A percentile compares a stretch with the other conserved stretches of the same genome.
phyloP scores from a whole-genome alignment of 64 coral and sea anemone genomes.

The Astreopora myriophthalma region DNA sequence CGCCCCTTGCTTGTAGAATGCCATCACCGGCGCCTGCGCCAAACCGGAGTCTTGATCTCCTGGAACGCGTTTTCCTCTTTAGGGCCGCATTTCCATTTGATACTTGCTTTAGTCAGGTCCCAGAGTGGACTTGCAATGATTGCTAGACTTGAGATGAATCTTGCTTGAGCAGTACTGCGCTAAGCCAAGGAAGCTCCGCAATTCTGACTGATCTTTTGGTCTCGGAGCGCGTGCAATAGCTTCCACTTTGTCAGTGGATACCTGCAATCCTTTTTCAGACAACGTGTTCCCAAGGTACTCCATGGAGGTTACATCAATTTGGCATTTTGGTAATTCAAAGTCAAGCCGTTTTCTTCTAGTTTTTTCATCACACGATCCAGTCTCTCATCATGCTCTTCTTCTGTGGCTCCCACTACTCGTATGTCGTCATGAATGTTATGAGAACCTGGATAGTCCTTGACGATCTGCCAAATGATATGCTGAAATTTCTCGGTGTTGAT shows the following conservation, averaged over 20 bases:
- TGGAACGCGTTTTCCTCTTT: slow-evolving; percentile 14
- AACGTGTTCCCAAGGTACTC: slow-evolving; percentile 12
- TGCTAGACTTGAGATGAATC: slow-evolving; percentile 36
- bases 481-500: slow-evolving; percentile 31
- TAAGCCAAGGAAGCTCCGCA: slow-evolving; percentile 39
- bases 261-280: slow-evolving; percentile 11
- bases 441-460: slow-evolving; percentile 1
- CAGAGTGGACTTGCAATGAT: slow-evolving; percentile 39
- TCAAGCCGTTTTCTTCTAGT: slow-evolving; percentile 42
- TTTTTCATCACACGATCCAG: slow-evolving; percentile 16
- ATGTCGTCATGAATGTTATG: slow-evolving; percentile 30
- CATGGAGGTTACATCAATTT: slow-evolving; percentile 15
- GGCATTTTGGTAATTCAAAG: slow-evolving; percentile 56
- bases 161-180: slow-evolving; percentile 34
- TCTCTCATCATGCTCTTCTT: slow-evolving; percentile 39
- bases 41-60: slow-evolving; percentile 34
- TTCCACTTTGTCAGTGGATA: too few species aligned
- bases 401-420: not conserved
- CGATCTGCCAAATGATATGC: slow-evolving; percentile 36
- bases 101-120: slow-evolving; percentile 45
- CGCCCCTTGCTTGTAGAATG: slow-evolving; percentile 22
- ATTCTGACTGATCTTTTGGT: slow-evolving; percentile 54
- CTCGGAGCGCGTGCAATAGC: too few species aligned
- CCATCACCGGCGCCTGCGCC: slow-evolving; percentile 63
- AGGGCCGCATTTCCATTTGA: slow-evolving; percentile 30